phyloP scores from a whole-genome alignment of 2,888 invertebrate genomes.

The Drosophila subsilvestris region DNA sequence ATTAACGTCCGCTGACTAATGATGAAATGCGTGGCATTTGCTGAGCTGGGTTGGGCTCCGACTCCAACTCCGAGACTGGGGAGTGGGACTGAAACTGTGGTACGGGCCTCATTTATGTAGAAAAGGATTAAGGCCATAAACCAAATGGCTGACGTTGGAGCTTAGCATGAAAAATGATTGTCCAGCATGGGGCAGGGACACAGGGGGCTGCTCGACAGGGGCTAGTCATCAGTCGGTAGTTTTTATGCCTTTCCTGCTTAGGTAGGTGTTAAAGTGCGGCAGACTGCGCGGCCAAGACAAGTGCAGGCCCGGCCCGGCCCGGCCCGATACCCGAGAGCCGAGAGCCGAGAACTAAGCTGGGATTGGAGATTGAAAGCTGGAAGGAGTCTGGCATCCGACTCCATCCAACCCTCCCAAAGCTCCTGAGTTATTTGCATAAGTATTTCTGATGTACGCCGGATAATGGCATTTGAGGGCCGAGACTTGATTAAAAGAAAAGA shows the following conservation, averaged over 20 bases:
- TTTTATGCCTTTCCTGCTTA: slow-evolving; percentile 49
- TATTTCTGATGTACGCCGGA: slow-evolving; percentile 39
- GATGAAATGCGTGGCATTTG: slow-evolving; percentile 79
- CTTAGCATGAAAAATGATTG: slow-evolving; percentile 80
- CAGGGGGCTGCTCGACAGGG: slow-evolving; percentile 14
- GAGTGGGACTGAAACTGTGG: not conserved
- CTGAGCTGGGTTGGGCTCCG: slow-evolving; percentile 43
- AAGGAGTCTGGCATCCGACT: slow-evolving; percentile 5
- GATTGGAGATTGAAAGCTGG: slow-evolving; percentile 44
- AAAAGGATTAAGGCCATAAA: slow-evolving; percentile 80
- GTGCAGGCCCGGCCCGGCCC: slow-evolving; percentile 9
- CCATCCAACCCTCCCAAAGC: slow-evolving; percentile 45
- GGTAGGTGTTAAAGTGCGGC: slow-evolving; percentile 77
- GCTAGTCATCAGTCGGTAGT: slow-evolving; percentile 63
- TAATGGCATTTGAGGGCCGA: slow-evolving; percentile 53
- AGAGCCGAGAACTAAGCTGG: slow-evolving; percentile 20
- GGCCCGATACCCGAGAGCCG: not conserved
- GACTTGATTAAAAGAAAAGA: slow-evolving; percentile 60
- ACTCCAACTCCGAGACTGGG: not conserved
- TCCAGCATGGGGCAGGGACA: slow-evolving; percentile 39
- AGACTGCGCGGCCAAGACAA: slow-evolving; percentile 58
- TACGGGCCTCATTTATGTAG: slow-evolving; percentile 74
- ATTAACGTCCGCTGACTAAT: slow-evolving; percentile 77
- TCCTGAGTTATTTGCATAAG: slow-evolving; percentile 68
- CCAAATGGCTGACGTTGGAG: slow-evolving; percentile 79